phyloP scores from a whole-genome alignment of 1,140 invertebrate species.

The Conus betulinus region DNA sequence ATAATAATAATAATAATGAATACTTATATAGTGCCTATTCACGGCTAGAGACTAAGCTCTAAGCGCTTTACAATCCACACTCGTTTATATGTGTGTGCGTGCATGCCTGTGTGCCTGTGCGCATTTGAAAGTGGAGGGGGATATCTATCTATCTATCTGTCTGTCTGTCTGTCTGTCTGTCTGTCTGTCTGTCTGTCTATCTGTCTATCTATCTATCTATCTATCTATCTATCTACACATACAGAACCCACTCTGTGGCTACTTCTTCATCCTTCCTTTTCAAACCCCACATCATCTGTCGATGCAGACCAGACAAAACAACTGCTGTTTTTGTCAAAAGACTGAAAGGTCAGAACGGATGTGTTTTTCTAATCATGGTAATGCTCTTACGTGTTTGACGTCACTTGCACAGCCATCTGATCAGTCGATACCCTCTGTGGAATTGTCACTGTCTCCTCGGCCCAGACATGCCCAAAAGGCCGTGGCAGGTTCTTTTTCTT shows the following conservation, averaged over 20 bases:
- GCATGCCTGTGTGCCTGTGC: neutral
- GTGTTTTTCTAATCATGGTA: neutral
- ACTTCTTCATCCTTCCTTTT: neutral
- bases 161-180: neutral
- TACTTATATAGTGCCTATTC: no score
- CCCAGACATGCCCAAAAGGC: neutral
- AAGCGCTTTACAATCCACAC: no score
- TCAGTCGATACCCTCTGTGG: neutral
- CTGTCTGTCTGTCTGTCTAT: neutral
- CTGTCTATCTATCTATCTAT: neutral
- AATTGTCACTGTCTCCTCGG: neutral
- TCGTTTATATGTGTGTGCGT: no score
- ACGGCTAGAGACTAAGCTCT: no score
- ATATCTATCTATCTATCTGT: neutral
- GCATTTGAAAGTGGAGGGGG: neutral
- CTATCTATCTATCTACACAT: neutral
- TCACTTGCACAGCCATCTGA: neutral
- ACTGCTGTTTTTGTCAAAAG: neutral
- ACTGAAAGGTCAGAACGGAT: neutral
- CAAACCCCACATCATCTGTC: neutral
- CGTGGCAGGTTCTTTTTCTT: no score
- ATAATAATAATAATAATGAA: no score
- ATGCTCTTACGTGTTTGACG: neutral
- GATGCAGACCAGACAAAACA: no score
- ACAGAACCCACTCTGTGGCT: neutral